Evolutionary conservation across 2,113 vertebrate genomes (phyloP).

Genomic region (Mastomys coucha): DNA sequence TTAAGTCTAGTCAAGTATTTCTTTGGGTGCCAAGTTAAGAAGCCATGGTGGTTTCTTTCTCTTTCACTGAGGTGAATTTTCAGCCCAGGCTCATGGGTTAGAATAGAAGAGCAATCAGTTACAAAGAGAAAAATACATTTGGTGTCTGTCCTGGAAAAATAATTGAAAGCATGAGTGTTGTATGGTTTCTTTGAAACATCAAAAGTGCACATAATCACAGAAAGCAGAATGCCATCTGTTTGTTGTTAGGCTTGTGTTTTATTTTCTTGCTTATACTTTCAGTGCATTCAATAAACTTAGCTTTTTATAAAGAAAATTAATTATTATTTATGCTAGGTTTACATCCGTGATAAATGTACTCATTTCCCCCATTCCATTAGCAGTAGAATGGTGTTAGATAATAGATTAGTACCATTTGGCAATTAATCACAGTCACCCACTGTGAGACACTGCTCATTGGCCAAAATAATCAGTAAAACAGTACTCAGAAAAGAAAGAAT

Average conservation of each 20-base stretch:
- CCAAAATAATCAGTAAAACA: conserved; percentile 69
- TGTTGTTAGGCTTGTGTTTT: conserved; percentile 87
- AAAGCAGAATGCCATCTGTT: conserved; percentile 87
- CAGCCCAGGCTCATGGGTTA: conserved; percentile 75
- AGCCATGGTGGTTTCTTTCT: conserved; percentile 82
- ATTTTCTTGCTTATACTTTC: conserved; percentile 85
- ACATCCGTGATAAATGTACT: conserved; percentile 72
- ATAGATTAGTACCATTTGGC: conserved; percentile 73
- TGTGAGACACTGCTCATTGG: conserved; percentile 55
- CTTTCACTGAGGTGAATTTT: conserved; percentile 80
- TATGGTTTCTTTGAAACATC: conserved; percentile 86
- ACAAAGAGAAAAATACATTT: conserved; percentile 85
- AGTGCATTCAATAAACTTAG: conserved; percentile 81
- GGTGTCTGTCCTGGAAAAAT: conserved; percentile 86
- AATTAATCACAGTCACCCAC: conserved; percentile 66
- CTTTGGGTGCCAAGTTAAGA: conserved; percentile 75
- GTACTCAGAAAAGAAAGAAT: conserved; percentile 55
- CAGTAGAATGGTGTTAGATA: conserved; percentile 66
- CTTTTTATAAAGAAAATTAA: conserved; percentile 83
- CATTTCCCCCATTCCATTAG: conserved; percentile 68
- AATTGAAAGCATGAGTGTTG: conserved; percentile 89
- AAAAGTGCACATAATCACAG: conserved; percentile 86
- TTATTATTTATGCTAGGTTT: conserved; percentile 79
- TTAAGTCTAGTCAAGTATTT: conserved; percentile 81
- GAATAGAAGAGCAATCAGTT: conserved; percentile 86